Base-by-base conservation (phyloP, 2,797 vertebrate genomes). In the Gobionotothen gibberifrons region DNA sequence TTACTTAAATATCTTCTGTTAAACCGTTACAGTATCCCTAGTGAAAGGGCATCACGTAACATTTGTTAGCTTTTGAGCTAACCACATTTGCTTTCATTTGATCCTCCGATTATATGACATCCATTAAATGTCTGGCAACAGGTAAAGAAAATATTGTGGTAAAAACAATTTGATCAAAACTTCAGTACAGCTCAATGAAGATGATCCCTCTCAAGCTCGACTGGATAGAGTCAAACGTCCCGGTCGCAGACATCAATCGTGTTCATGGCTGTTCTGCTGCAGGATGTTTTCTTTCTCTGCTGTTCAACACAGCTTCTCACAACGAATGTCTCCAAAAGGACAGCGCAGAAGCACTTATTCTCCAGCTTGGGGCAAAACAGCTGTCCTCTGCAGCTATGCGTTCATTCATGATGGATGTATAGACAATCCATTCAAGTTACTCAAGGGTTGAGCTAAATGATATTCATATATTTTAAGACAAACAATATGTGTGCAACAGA, bases 161-260 rank as follows among this genome's bases (percentile, higher is more conserved):
- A 76, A 89, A 91, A 91, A 85, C 67, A 84, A 85, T 93, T 92
- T 88, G 74, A 91, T 90, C 88, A 89, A 86, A 88, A 85, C 81
- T 79, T 82, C 81, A 86, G 77, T 78, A 82, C 91, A 88, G 90
- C 87, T 92, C 93, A 92, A 90, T 93, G 93, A 93, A 92, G 92
- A 94, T 92, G 88, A 94, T 93, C 90, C 81, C 82, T 93, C 92
- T 89, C 89, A 92, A 91, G 93, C 93, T 85, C 84, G 88, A 87
- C 90, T 92, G 92, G 90, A 93, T 93, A 90, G 90, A 94, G 92
- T 93, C 93, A 92, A 93, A 93, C 74, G 81, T 91, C 87, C 89
- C 85, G 91, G 92, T 92, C 66, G 84, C 87, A 85, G 87, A 93
- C 93, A 95, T 95, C 94, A 94, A 93, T 95, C 91, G 88, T 92